Evolutionary conservation across 2,888 invertebrate genomes (phyloP), one percentile per base, ranked within the genome.

Genomic region (Furcula furcula): DNA sequence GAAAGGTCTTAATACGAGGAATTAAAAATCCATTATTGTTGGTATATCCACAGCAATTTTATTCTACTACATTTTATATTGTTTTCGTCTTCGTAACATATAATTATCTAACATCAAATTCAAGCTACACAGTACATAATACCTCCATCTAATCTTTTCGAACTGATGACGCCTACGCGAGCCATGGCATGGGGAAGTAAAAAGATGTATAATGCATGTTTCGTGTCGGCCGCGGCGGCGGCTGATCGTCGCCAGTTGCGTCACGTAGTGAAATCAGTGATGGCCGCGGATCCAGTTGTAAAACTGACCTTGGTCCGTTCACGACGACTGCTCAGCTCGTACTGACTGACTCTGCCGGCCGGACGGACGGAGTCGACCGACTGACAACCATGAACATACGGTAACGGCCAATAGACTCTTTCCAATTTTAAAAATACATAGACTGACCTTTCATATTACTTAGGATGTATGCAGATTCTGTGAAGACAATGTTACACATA

Each of bases 221-320:
- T 60, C 63, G 66, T 55, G 62, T 50, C 42, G 45, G 30, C 46
- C 55, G 38, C 43, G 51, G 42, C 54, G 45, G 51, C 53, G 56
- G 46, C 64, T 62, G 53, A 56, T 48, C 44, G 50, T 43, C 66
- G 64, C 57, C 58, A 46, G 62, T 80, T 77, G 76, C 81, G 77
- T 79, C 81, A 75, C 67, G 57, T 61, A 69, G 81, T 76, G 81
- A 81, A 82, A 82, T 83, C 82, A 82, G 82, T 82, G 80, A 77
- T 76, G 78, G 73, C 64, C 56, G 65, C 55, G 58, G 65, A 65
- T 67, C 64, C 68, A 74, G 82, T 84, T 78, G 84, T 84, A 84
- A 81, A 78, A 65, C 73, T 83, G 84, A 84, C 84, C 84, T 84
- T 84, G 84, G 65, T 58, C 49, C 55, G 59, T 44, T 40, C 59